Conservation (phyloP, 2,113 vertebrate genomes). For the Oxygymnocypris stewartii region DNA sequence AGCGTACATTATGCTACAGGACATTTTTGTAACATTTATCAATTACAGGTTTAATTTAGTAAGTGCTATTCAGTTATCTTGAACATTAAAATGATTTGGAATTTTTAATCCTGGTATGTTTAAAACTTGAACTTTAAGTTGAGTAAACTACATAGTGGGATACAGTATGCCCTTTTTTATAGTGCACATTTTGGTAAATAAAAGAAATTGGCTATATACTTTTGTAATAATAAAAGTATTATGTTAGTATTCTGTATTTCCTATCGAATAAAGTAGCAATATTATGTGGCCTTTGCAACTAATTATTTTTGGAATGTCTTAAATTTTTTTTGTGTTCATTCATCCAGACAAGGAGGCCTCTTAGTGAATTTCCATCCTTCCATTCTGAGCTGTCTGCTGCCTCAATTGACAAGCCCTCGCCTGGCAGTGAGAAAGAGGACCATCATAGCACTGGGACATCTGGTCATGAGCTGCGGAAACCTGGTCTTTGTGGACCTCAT, state of each 20-base stretch:
- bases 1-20: too few species aligned
- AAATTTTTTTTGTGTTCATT: constrained; percentile 50
- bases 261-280: neutral
- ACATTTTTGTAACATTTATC: too few species aligned
- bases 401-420: constrained; percentile 96
- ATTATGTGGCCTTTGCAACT: neutral
- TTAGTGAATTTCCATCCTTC: constrained; percentile 99
- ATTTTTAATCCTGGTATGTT: neutral
- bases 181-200: neutral
- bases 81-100: too few species aligned
- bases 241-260: neutral
- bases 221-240: neutral
- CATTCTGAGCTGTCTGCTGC: constrained; percentile 97
- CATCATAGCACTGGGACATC: constrained; percentile 97
- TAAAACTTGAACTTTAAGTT: too few species aligned
- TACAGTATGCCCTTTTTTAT: too few species aligned
- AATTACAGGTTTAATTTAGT: too few species aligned
- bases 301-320: neutral
- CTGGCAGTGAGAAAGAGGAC: constrained; percentile 99
- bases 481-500: constrained; percentile 98
- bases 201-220: neutral
- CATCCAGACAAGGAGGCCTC: constrained; percentile 95
- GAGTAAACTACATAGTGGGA: too few species aligned
- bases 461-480: constrained; percentile 98
- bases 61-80: too few species aligned